Conservation (phyloP, 2,888 invertebrate species). For the Autographa pulchrina region DNA sequence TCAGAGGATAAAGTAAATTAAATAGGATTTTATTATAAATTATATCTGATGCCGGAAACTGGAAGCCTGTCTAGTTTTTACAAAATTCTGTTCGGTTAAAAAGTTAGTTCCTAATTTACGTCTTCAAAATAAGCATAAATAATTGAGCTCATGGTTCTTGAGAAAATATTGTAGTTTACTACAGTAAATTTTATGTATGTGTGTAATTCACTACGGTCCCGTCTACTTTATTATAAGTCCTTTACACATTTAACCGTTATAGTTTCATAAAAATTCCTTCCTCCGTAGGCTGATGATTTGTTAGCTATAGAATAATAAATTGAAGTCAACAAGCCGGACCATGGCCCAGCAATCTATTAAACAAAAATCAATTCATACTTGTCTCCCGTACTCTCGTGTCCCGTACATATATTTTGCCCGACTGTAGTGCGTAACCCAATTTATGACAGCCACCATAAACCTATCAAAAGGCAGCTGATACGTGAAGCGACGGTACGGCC, state of each 20-base stretch:
- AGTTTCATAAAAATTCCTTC: neutral
- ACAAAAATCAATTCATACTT: constrained; percentile 6
- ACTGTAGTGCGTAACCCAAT: constrained; percentile 57
- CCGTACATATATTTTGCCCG: constrained; percentile 28
- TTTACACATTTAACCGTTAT: neutral
- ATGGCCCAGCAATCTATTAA: neutral
- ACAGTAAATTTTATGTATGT: too few species aligned
- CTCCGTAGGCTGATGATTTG: neutral
- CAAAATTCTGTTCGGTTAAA: too few species aligned
- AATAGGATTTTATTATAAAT: too few species aligned
- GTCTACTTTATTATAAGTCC: too few species aligned
- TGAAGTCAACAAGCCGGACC: neutral
- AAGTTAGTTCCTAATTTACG: too few species aligned
- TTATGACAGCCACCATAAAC: constrained; percentile 76
- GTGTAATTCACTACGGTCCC: too few species aligned
- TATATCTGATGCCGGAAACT: too few species aligned
- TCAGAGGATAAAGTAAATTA: neutral
- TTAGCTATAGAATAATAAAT: neutral
- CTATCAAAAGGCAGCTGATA: constrained; percentile 76
- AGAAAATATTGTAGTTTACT: too few species aligned
- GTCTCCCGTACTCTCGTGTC: constrained; percentile 7
- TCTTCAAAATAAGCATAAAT: too few species aligned
- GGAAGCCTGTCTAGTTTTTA: too few species aligned
- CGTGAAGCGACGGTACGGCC: constrained; percentile 70
- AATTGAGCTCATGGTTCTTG: too few species aligned